These are phyloP conservation scores for Neelides sp. DNA, from an alignment of 1,140 invertebrate species.

Conservation along the genomic window DNA sequence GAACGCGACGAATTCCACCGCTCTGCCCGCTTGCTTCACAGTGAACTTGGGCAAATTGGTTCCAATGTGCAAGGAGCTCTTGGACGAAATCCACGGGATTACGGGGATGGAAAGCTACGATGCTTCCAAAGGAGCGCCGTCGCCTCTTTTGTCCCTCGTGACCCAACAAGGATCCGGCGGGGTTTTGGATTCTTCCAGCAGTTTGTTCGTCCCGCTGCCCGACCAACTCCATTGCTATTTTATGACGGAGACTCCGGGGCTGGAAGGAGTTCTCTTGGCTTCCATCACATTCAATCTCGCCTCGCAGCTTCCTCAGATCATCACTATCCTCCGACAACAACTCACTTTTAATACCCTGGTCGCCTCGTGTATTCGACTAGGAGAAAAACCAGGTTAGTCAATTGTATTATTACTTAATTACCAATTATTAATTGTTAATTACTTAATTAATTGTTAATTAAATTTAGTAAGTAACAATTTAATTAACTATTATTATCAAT, in stretches of 20 bases:
- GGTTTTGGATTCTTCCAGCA: constrained; percentile 52
- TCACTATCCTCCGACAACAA: constrained; percentile 73
- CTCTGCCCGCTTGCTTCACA: constrained; percentile 80
- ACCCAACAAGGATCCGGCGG: constrained; percentile 57
- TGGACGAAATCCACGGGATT: constrained; percentile 57
- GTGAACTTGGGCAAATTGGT: constrained; percentile 73
- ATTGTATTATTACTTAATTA: constrained; percentile 6
- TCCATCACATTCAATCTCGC: constrained; percentile 87
- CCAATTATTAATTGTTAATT: constrained; percentile 9
- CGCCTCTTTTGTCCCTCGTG: constrained; percentile 61
- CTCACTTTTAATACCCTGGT: constrained; percentile 81
- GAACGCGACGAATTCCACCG: constrained; percentile 67
- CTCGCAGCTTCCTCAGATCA: constrained; percentile 75
- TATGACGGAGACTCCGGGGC: constrained; percentile 63
- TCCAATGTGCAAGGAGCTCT: constrained; percentile 62
- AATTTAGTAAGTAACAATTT: constrained; percentile 9
- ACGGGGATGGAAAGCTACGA: constrained; percentile 59
- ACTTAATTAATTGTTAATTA: constrained; percentile 2
- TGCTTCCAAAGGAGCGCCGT: constrained; percentile 42
- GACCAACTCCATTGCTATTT: constrained; percentile 90
- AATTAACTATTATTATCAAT: constrained; percentile 31
- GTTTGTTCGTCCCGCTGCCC: constrained; percentile 61
- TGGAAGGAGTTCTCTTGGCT: constrained; percentile 66
- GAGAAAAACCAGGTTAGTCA: constrained; percentile 50
- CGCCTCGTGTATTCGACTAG: constrained; percentile 66